Evolutionary conservation across 2,797 vertebrate species (phyloP).

Genomic region (Monodelphis domestica): DNA sequence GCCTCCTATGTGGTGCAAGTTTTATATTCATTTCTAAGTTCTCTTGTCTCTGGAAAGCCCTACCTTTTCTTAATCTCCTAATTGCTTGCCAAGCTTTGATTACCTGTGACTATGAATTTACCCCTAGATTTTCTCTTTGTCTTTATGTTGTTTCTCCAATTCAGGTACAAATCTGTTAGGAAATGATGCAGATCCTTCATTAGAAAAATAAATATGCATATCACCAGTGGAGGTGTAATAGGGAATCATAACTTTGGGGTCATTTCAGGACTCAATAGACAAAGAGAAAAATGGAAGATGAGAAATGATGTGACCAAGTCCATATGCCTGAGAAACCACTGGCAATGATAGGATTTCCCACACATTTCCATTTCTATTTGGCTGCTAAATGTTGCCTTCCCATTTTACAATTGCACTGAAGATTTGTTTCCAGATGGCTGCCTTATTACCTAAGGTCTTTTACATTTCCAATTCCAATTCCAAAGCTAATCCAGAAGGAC

Average conservation of each 20-base stretch:
- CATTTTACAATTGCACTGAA: conserved; percentile 44
- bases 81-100: not conserved
- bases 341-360: conserved; percentile 1
- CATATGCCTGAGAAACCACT: conserved; percentile 14
- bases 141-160: not conserved
- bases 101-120: not conserved
- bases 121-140: not conserved
- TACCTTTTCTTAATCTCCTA: not conserved
- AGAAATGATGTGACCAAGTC: conserved; percentile 33
- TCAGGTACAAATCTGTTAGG: not conserved
- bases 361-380: conserved; percentile 52
- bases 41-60: not conserved
- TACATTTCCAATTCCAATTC: conserved; percentile 46
- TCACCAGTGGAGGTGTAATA: not conserved
- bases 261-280: conserved; percentile 2
- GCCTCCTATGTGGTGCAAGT: not conserved
- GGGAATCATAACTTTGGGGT: conserved; percentile 26
- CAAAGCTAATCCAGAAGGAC: conserved; percentile 17
- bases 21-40: not conserved
- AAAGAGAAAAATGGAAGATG: not conserved
- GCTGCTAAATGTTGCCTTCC: not conserved
- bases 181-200: not conserved
- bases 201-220: not conserved
- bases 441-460: not conserved
- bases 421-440: conserved; percentile 34